These are phyloP conservation scores for Meloidogyne hapla DNA, from an alignment of 1,140 invertebrate genomes.

Conservation along the genomic window DNA sequence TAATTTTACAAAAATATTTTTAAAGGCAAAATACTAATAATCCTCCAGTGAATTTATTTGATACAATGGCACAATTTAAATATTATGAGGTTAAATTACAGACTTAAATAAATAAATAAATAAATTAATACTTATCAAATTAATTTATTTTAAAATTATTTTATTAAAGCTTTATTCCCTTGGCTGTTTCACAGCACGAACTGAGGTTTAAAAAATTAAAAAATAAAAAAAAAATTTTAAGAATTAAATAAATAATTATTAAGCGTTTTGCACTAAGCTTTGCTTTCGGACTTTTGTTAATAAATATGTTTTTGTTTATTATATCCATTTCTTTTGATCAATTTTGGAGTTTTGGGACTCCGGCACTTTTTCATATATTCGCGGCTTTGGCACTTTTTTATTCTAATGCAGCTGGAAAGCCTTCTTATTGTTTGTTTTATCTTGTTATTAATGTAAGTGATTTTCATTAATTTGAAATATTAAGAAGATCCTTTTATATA, in stretches of 20 bases:
- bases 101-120: too few relatives aligned
- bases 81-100: constrained; percentile 5
- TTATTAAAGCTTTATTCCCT: not conserved
- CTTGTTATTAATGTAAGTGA: constrained; percentile 18
- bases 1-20: too few relatives aligned
- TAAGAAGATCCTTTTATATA: too few relatives aligned
- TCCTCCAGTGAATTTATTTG: not conserved
- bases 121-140: too few relatives aligned
- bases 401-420: not conserved
- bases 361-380: constrained; percentile 12
- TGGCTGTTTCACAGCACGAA: constrained; percentile 12
- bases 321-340: constrained; percentile 18
- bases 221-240: not conserved
- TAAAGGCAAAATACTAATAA: too few relatives aligned
- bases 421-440: constrained; percentile 17
- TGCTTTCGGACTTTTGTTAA: constrained; percentile 8
- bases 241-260: not conserved
- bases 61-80: not conserved
- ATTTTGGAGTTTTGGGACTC: constrained; percentile 14
- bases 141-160: too few relatives aligned
- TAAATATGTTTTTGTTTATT: constrained; percentile 10
- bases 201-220: not conserved
- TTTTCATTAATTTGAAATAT: too few relatives aligned
- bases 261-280: constrained; percentile 13
- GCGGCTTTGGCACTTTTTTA: constrained; percentile 12